These are phyloP conservation scores for Thecocarcelia acutangulata DNA, from an alignment of 2,888 invertebrate genomes.

Conservation along the genomic window DNA sequence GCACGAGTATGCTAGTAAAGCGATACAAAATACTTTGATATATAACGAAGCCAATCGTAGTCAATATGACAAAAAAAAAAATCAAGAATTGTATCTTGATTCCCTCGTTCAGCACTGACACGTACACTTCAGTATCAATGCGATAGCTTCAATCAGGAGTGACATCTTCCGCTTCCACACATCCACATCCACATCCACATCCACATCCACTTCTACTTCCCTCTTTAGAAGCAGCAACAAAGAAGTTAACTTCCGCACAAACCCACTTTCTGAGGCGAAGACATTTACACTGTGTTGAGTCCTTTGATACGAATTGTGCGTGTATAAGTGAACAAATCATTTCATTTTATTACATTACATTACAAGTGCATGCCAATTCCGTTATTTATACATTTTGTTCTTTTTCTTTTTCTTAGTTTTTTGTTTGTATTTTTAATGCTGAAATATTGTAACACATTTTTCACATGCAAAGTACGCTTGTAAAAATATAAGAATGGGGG, in stretches of 20 bases:
- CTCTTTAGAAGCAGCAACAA: not conserved
- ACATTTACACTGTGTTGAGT: conserved; percentile 19
- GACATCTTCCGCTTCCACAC: conserved; percentile 77
- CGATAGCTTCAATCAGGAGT: conserved; percentile 76
- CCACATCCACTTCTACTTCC: conserved; percentile 73
- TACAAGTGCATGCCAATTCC: conserved; percentile 64
- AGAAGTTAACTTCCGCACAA: conserved; percentile 45
- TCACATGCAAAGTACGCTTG: conserved; percentile 70
- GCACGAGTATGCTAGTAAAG: not conserved
- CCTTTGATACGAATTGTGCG: conserved; percentile 33
- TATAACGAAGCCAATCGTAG: conserved; percentile 56
- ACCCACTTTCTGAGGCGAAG: conserved; percentile 15
- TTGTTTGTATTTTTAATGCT: conserved; percentile 37
- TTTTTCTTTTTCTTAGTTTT: conserved; percentile 3
- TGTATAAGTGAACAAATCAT: conserved; percentile 63
- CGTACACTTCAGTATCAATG: conserved; percentile 70
- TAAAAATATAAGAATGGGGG: conserved; percentile 5
- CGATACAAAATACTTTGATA: conserved; percentile 19
- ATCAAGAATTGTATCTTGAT: conserved; percentile 55
- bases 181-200: conserved; percentile 75
- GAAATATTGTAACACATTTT: conserved; percentile 64
- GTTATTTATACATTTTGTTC: conserved; percentile 1
- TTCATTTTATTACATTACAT: conserved; percentile 53
- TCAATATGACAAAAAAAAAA: conserved; percentile 35
- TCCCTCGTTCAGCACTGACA: conserved; percentile 74